A percentile compares a stretch with the other conserved stretches of the same genome.
Conservation (phyloP, 1,140 invertebrate species). For the Macrobrachium rosenbergii region DNA sequence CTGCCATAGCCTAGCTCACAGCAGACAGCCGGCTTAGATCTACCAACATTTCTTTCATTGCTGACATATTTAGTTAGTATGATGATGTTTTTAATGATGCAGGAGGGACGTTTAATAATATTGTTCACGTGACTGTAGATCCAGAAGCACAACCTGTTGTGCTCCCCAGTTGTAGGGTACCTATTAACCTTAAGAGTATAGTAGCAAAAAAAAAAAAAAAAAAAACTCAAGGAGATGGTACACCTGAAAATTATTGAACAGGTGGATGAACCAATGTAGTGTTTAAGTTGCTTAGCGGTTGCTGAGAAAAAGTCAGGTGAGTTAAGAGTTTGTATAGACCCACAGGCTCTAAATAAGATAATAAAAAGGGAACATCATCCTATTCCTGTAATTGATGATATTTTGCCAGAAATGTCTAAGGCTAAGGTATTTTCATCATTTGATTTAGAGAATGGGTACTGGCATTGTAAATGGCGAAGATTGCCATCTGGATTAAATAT, state of each 20-base stretch:
- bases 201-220: no score
- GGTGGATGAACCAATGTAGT: no score
- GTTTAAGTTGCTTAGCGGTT: not conserved
- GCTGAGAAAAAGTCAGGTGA: not conserved
- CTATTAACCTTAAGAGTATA: no score
- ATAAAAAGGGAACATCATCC: not conserved
- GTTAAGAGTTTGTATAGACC: not conserved
- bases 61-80: not conserved
- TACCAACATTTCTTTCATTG: not conserved
- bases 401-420: not conserved
- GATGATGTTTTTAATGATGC: not conserved
- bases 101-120: not conserved
- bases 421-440: not conserved
- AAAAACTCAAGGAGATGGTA: no score
- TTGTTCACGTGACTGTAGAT: not conserved
- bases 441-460: not conserved
- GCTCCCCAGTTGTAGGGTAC: no score
- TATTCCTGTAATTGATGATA: not conserved
- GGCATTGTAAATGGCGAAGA: not conserved
- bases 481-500: not conserved
- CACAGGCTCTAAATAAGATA: not conserved
- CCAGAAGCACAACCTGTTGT: no score
- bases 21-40: no score
- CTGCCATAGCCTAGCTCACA: no score
- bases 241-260: no score